Percentiles rank a stretch among this genome's conserved stretches.
Evolutionary conservation across 2,888 invertebrate species (phyloP).

Genomic region (Troides helena): DNA sequence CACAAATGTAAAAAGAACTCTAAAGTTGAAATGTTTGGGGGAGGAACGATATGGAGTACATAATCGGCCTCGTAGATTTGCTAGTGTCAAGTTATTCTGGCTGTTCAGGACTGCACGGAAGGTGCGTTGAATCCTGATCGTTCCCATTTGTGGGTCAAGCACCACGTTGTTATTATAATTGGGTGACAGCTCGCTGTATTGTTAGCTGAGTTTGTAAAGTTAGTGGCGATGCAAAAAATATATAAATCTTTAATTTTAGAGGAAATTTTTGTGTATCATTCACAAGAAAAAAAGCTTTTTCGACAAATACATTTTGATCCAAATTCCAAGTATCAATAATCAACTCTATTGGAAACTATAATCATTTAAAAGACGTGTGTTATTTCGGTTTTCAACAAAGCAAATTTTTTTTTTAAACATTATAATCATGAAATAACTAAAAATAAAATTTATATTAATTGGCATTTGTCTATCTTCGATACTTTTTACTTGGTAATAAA

Average conservation of each 20-base stretch:
- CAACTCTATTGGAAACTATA: no score
- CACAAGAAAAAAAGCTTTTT: no score
- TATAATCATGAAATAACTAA: no score
- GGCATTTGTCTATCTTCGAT: no score
- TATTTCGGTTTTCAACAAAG: no score
- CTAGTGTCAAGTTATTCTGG: conserved; percentile 46
- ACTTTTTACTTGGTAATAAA: no score
- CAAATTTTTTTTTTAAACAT: no score
- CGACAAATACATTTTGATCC: no score
- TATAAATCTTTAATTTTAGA: background rate
- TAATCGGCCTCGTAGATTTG: conserved; percentile 2
- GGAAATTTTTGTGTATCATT: no score
- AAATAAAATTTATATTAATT: no score
- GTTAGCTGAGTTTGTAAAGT: conserved; percentile 31
- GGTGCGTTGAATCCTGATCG: conserved; percentile 62
- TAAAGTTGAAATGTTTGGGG: conserved; percentile 2
- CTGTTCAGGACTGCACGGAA: conserved; percentile 43
- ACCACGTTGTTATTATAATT: conserved; percentile 39
- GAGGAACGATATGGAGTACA: background rate
- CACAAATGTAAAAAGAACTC: conserved; percentile 41
- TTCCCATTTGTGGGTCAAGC: conserved; percentile 53
- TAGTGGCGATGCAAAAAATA: conserved; percentile 33
- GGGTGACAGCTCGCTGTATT: conserved; percentile 45
- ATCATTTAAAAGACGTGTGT: no score
- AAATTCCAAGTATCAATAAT: no score